Base-by-base conservation (phyloP, 2,888 invertebrate species). In the Tipula vernalis region DNA sequence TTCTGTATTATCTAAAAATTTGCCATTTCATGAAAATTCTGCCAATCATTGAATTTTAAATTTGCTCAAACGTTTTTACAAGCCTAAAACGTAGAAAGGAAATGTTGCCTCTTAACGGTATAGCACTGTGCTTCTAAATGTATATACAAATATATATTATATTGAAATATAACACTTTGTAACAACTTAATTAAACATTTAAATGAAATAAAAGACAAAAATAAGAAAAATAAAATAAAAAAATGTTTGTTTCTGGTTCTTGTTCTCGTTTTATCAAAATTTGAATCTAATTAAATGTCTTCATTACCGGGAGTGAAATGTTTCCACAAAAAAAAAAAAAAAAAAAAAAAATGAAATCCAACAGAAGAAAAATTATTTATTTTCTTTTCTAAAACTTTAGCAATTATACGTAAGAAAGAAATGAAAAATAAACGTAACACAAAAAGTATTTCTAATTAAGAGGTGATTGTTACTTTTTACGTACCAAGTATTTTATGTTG, bases 101-200 rank as follows among this genome's bases (percentile, higher is more conserved):
- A 15, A 57, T 15, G 15, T 15, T 57, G n/a, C 15, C 51, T 51
- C 15, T 57, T 57, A 57, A 57, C 15, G 51, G 15, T 15, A 28
- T 28, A 28, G 28, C 28, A 28, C 28, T 28, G 28, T 28, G 28
- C 28, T 28, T 28, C 28, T 28, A 28, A 1, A 44, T 44, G 44
- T 44, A 44, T 44, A 44, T 44, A 44, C 10, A 44, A 10, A 12
- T 44, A 8, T 44, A 44, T 51, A n/a, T 51, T 28, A 71, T 18
- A 71, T 71, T 71, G 71, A 71, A 71, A 71, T 71, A 71, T 71
- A 71, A 71, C 71, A 71, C 71, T 71, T 71, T 71, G 71, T 71
- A 71, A 71, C 18, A 71, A 71, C 71, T 71, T 71, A 71, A 71
- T 71, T 71, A 71, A 71, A 71, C 71, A 71, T 71, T 71, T 71